Percentiles rank a stretch among this genome's conserved stretches.
These are phyloP conservation scores for Sarcophaga bullata DNA, from an alignment of 1,140 invertebrate genomes.

Conservation along the genomic window DNA sequence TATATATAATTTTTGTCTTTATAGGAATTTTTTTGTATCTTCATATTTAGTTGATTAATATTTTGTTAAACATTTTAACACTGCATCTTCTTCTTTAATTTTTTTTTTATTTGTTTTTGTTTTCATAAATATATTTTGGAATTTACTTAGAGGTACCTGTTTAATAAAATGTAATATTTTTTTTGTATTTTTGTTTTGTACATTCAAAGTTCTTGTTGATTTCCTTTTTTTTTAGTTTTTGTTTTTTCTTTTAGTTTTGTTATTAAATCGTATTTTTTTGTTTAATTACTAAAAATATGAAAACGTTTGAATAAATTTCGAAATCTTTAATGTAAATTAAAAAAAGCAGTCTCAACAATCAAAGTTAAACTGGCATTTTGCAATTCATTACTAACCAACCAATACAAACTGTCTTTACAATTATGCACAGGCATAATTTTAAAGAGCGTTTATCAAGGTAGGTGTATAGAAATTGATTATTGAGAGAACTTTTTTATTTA, in stretches of 20 bases:
- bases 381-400: no score
- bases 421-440: no score
- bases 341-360: not conserved
- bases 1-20: conserved; percentile 37
- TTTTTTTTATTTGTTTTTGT: conserved; percentile 23
- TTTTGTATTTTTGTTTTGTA: conserved; percentile 15
- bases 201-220: conserved; percentile 34
- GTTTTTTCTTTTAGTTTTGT: not conserved
- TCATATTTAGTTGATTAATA: conserved; percentile 6
- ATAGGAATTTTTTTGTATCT: conserved; percentile 29
- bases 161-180: conserved; percentile 11
- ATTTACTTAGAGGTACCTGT: conserved; percentile 32
- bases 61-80: not conserved
- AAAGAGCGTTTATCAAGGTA: no score
- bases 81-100: conserved; percentile 23
- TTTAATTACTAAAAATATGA: no score
- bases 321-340: not conserved
- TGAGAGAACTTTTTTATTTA: no score
- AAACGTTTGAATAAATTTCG: no score
- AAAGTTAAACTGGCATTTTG: no score
- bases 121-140: conserved; percentile 3
- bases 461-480: no score
- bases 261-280: no score
- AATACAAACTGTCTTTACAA: no score
- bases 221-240: conserved; percentile 3